Evolutionary conservation across 1,140 invertebrate species (phyloP).

Genomic region (Campoletis sonorensis): DNA sequence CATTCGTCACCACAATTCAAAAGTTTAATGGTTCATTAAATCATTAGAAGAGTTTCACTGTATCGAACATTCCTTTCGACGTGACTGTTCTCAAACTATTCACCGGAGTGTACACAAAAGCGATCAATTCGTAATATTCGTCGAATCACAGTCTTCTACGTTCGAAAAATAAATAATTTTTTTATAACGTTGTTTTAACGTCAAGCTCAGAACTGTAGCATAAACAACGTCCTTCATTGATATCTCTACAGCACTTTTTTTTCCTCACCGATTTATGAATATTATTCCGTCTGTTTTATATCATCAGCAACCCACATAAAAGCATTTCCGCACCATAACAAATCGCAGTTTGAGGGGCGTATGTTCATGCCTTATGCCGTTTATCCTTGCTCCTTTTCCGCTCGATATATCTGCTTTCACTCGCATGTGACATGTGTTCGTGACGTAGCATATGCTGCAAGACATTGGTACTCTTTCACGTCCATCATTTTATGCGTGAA

Average conservation of each 20-base stretch:
- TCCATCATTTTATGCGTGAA: background rate
- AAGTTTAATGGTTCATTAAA: no score
- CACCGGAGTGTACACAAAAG: no score
- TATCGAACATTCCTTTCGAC: no score
- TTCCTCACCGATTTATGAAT: background rate
- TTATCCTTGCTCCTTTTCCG: background rate
- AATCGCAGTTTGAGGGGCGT: background rate
- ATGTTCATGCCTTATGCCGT: background rate
- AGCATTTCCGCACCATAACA: background rate
- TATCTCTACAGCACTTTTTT: background rate
- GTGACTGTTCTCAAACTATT: no score
- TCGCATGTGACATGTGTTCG: background rate
- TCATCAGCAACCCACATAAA: background rate
- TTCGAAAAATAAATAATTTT: background rate
- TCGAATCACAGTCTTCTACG: no score
- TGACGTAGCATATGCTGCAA: background rate
- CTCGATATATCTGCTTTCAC: slow-evolving; percentile 1
- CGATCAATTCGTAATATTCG: no score
- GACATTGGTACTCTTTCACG: background rate
- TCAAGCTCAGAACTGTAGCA: background rate
- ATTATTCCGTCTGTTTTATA: background rate
- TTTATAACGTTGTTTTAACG: background rate
- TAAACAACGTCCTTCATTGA: background rate
- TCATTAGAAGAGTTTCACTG: no score
- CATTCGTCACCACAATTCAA: no score